These are phyloP conservation scores for Maccullochella peelii DNA, from an alignment of 2,113 vertebrate species.

Conservation along the genomic window DNA sequence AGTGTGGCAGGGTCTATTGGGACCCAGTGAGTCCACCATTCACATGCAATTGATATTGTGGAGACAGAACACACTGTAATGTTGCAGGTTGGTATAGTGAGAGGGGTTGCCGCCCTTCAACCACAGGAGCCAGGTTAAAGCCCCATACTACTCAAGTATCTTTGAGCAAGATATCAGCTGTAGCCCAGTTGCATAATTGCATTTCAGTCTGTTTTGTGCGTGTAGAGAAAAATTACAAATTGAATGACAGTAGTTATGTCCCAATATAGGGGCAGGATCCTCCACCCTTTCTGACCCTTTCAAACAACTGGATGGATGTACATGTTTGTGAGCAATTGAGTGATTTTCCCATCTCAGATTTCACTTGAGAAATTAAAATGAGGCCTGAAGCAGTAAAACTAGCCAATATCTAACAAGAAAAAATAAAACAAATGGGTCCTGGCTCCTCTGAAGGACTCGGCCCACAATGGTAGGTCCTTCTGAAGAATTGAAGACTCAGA, in stretches of 20 bases:
- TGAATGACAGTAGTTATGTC: not conserved
- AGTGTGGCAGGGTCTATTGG: not conserved
- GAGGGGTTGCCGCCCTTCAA: not conserved
- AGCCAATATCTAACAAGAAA: not conserved
- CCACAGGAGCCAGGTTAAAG: constrained; percentile 3
- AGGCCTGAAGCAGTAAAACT: not conserved
- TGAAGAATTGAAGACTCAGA: not conserved
- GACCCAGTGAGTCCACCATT: constrained; percentile 16
- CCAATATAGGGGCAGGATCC: not conserved
- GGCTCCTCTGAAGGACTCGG: not conserved
- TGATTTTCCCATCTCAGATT: not conserved
- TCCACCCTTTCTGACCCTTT: not conserved
- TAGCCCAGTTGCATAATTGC: constrained; percentile 25
- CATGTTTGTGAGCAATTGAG: not conserved
- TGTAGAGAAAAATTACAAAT: not conserved
- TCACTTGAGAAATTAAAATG: not conserved
- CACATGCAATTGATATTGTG: constrained; percentile 35
- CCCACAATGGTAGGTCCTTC: not conserved
- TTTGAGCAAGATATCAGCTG: constrained; percentile 13
- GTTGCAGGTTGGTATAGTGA: not conserved
- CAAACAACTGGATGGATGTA: not conserved
- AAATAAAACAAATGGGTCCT: not conserved
- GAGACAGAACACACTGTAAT: constrained; percentile 12
- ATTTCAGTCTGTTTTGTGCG: constrained; percentile 5
- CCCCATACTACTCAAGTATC: not conserved